These are phyloP conservation scores for Drosophila tanythrix DNA, from an alignment of 2,888 invertebrate species.

Conservation along the genomic window DNA sequence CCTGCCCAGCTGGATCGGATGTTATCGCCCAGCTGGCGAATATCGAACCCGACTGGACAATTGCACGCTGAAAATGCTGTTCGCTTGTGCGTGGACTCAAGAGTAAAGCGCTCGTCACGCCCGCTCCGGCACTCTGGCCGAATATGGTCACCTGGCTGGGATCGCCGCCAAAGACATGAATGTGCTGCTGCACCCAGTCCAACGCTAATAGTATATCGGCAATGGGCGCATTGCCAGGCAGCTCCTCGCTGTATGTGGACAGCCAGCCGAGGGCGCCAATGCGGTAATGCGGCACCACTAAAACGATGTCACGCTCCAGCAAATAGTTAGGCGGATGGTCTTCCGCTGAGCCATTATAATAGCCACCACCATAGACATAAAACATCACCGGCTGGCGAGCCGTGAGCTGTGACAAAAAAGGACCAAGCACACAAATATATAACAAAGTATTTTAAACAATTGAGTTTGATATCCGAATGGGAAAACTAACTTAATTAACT, in stretches of 20 bases:
- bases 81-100: conserved; percentile 83
- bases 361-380: conserved; percentile 85
- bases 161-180: conserved; percentile 86
- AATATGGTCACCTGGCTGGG: conserved; percentile 85
- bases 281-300: conserved; percentile 86
- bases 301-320: conserved; percentile 85
- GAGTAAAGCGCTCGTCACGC: conserved; percentile 85
- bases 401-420: conserved; percentile 60
- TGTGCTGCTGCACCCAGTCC: conserved; percentile 86
- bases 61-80: conserved; percentile 85
- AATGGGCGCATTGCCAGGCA: conserved; percentile 86
- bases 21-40: conserved; percentile 86
- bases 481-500: not conserved
- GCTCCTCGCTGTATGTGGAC: conserved; percentile 85
- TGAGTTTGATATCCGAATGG: not conserved
- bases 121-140: conserved; percentile 86
- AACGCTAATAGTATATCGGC: conserved; percentile 86
- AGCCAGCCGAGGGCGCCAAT: conserved; percentile 86
- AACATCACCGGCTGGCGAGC: conserved; percentile 84
- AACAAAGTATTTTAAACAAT: not conserved
- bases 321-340: conserved; percentile 84
- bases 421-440: not conserved
- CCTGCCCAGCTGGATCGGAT: conserved; percentile 80
- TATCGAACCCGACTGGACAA: conserved; percentile 86
- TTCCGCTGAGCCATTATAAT: conserved; percentile 82